A percentile compares a stretch with the other conserved stretches of the same genome.
These are phyloP conservation scores for Hirudinaria manillensis DNA, from an alignment of 2,888 invertebrate genomes.

Conservation along the genomic window DNA sequence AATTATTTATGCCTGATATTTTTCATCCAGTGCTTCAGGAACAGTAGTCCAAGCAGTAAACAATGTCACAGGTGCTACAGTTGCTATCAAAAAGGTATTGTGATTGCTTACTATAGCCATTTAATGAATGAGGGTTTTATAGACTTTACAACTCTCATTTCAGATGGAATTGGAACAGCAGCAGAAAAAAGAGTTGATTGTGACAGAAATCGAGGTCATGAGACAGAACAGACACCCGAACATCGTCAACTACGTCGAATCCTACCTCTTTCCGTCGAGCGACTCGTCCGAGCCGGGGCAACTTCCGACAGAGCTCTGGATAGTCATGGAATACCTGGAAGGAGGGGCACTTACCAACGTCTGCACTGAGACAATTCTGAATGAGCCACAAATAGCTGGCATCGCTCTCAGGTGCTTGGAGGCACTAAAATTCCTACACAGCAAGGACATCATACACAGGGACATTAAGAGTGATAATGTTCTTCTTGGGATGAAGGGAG, in stretches of 20 bases:
- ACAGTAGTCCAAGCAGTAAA: conserved; percentile 26
- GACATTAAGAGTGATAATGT: conserved; percentile 82
- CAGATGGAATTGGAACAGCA: conserved; percentile 87
- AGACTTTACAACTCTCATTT: background rate
- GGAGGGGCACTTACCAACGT: conserved; percentile 95
- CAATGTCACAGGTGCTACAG: conserved; percentile 17
- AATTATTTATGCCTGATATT: background rate
- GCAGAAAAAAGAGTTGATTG: conserved; percentile 97
- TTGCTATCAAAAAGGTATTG: conserved; percentile 27
- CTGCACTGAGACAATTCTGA: conserved; percentile 97
- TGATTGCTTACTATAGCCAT: background rate
- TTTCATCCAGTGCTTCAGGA: conserved; percentile 17
- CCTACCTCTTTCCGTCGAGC: conserved; percentile 71
- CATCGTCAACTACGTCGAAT: conserved; percentile 97
- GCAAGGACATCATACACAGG: conserved; percentile 48
- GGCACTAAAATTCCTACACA: conserved; percentile 94
- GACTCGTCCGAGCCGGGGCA: background rate
- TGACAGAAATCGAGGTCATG: conserved; percentile 95
- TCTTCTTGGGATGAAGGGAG: conserved; percentile 90
- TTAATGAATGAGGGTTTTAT: background rate
- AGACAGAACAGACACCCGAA: conserved; percentile 76
- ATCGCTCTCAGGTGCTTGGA: conserved; percentile 79
- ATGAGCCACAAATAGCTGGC: conserved; percentile 92
- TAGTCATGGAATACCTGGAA: conserved; percentile 98
- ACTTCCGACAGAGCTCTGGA: conserved; percentile 60